Percentiles rank a stretch among this genome's conserved stretches.
Evolutionary conservation across 2,113 vertebrate species (phyloP).

Genomic region (Microtus ochrogaster): DNA sequence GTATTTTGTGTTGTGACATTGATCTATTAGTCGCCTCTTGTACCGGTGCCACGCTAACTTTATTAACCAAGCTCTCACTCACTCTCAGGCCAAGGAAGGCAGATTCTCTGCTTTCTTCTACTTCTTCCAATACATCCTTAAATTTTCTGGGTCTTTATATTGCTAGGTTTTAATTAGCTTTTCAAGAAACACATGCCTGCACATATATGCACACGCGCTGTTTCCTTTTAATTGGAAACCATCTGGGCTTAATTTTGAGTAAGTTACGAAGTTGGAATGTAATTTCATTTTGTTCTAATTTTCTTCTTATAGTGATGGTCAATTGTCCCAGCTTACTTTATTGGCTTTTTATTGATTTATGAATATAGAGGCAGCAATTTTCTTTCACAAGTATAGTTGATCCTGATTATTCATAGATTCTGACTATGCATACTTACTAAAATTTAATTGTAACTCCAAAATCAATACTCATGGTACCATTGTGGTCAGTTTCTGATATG

Average conservation of each 20-base stretch:
- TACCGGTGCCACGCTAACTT: not conserved
- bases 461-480: not conserved
- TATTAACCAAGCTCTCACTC: not conserved
- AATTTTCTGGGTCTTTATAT: not conserved
- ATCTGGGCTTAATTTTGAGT: constrained; percentile 46
- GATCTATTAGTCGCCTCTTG: not conserved
- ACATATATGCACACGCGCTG: not conserved
- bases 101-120: not conserved
- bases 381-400: not conserved
- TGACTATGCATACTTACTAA: not conserved
- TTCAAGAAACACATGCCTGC: not conserved
- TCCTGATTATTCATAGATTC: not conserved
- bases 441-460: not conserved
- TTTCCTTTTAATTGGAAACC: constrained; percentile 1
- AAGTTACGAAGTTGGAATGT: not conserved
- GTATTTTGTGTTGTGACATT: not conserved
- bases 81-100: not conserved
- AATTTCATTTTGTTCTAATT: constrained; percentile 29
- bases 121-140: not conserved
- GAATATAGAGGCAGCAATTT: not conserved
- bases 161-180: constrained; percentile 40
- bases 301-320: not conserved
- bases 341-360: not conserved
- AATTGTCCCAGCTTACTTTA: not conserved
- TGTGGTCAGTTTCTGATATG: not conserved